Conservation (phyloP, 2,113 vertebrate species). For the Epinephelus lanceolatus region DNA sequence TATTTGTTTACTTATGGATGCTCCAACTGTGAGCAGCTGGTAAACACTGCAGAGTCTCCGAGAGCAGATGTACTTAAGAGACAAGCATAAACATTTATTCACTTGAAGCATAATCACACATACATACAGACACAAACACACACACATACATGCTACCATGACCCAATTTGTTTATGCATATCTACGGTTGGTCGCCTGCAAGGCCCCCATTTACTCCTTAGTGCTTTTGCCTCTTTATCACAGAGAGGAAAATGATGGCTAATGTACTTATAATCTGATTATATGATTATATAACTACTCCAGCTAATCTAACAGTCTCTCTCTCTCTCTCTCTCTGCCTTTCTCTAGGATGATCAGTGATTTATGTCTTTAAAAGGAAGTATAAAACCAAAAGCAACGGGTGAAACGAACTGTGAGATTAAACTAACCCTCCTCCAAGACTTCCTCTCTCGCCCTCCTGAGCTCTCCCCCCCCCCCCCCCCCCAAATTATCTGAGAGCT, state of each 20-base stretch:
- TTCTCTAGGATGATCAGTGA: slow-evolving; percentile 69
- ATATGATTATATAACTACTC: slow-evolving; percentile 63
- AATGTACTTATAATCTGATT: slow-evolving; percentile 71
- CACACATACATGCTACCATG: slow-evolving; percentile 12
- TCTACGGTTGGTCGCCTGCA: slow-evolving; percentile 17
- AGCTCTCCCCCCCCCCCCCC: slow-evolving; percentile 14
- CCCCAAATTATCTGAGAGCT: slow-evolving; percentile 76
- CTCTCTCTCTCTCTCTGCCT: slow-evolving; percentile 17
- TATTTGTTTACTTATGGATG: slow-evolving; percentile 56
- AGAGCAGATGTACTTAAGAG: slow-evolving; percentile 61
- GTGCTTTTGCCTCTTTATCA: slow-evolving; percentile 57
- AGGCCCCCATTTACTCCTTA: slow-evolving; percentile 46
- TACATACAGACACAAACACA: not conserved
- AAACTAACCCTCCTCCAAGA: slow-evolving; percentile 76
- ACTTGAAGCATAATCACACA: slow-evolving; percentile 46
- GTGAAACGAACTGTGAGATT: slow-evolving; percentile 84
- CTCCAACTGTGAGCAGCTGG: slow-evolving; percentile 63
- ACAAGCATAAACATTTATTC: slow-evolving; percentile 62
- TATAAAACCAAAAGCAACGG: slow-evolving; percentile 77
- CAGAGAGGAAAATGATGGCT: slow-evolving; percentile 62
- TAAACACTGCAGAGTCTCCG: slow-evolving; percentile 60
- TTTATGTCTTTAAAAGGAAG: slow-evolving; percentile 82
- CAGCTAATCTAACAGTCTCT: slow-evolving; percentile 58
- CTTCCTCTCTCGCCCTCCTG: slow-evolving; percentile 45
- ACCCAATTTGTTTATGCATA: slow-evolving; percentile 54